A percentile compares a stretch with the other conserved stretches of the same genome.
phyloP scores from a whole-genome alignment of 2,888 invertebrate genomes.

The Eledona agricola region DNA sequence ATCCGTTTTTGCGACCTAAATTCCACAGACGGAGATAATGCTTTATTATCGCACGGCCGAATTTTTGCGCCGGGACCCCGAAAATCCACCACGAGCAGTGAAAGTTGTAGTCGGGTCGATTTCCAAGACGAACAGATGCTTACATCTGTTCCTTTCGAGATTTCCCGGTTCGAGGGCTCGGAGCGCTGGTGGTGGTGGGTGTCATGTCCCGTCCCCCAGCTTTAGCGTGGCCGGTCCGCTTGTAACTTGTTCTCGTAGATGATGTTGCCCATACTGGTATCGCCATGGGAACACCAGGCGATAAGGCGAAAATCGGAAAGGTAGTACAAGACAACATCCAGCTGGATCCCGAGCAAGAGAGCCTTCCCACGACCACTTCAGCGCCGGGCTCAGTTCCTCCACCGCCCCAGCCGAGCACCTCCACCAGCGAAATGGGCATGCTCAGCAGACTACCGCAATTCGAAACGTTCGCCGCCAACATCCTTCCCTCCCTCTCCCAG shows the following conservation, averaged over 20 bases:
- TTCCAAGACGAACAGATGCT: no score
- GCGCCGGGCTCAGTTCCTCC: conserved; percentile 24
- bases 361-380: conserved; percentile 30
- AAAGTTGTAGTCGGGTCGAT: no score
- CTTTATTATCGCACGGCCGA: conserved; percentile 43
- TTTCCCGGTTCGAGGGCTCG: no score
- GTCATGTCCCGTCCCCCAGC: no score
- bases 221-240: no score
- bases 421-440: conserved; percentile 45
- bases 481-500: conserved; percentile 36
- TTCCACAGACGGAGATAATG: conserved; percentile 53
- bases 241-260: conserved; percentile 52
- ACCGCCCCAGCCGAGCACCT: conserved; percentile 33
- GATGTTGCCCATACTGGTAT: conserved; percentile 63
- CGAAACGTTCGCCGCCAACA: conserved; percentile 38
- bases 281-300: conserved; percentile 65
- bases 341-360: conserved; percentile 46
- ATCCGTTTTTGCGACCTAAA: conserved; percentile 62
- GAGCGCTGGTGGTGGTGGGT: no score
- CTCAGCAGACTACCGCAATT: conserved; percentile 44
- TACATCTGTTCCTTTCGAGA: no score
- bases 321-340: conserved; percentile 53
- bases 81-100: conserved; percentile 2
- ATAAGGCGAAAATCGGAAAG: conserved; percentile 58
- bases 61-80: conserved; percentile 18